Base-by-base conservation (phyloP, 2,888 invertebrate species). In the Drosophila melanosoma region DNA sequence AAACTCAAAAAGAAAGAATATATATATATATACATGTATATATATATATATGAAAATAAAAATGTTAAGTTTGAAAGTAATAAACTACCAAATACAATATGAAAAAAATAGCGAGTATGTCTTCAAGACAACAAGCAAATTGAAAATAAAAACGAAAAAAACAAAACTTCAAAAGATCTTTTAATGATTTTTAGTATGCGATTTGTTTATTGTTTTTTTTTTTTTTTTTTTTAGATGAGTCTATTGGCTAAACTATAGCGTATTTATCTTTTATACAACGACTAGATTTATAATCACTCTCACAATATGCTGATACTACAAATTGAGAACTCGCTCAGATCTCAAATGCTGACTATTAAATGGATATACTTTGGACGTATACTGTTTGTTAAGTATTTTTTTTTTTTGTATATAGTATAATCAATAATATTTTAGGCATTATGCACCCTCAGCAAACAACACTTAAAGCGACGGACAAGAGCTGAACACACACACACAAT, bases 281-380 rank as follows among this genome's bases (percentile, higher is more conserved):
- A 87, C 87, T 87, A 87, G 87, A 86, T 88, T 87, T 77, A 73
- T 83, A 90, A 87, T 87, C 87, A 87, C 87, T 81, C 79, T 85
- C 89, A 86, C 87, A 89, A 82, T 89, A 79, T 81, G 89, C 89
- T 84, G 81, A 74, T 82, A 60, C 63, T 70, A 68, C 33, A 45
- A 62, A 59, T 64, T 40, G 53, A 66, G 36, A 29, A 38, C 33
- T 33, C 54, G 12, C 51, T 38, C 35, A 49, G 33, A 54, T 12
- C 33, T 23, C 23, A 23, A 40, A 29, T 48, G 11, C 11, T 29
- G 29, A 12, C 32, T 20, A 42, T 4, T 15, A 29, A 23, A 52
- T n/a, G 15, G 32, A 33, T 10, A 29, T 11, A 48, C 12, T 49
- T 29, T 15, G 45, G 35, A 48, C n/a, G 15, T 32, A 7, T 11